A percentile compares a stretch with the other conserved stretches of the same genome.
phyloP scores from a whole-genome alignment of 2,797 vertebrate genomes.

The Decapterus maruadsi region DNA sequence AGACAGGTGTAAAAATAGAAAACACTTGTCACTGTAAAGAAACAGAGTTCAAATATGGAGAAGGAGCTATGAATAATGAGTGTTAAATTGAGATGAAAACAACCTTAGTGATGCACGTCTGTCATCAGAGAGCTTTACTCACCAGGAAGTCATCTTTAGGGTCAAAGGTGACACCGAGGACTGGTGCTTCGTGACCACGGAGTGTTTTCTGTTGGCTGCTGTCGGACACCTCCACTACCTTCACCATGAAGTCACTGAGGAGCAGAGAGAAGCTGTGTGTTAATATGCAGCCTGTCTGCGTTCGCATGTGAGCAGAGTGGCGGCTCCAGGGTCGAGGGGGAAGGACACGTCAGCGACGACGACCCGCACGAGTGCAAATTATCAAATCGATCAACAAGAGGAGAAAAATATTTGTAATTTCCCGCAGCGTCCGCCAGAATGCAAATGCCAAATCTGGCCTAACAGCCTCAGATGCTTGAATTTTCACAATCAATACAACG shows the following conservation, averaged over 20 bases:
- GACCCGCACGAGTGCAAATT: slow-evolving; percentile 28
- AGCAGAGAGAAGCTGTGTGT: slow-evolving; percentile 1
- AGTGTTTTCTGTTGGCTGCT: slow-evolving; percentile 95
- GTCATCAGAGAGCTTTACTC: slow-evolving; percentile 48
- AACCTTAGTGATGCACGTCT: neutral
- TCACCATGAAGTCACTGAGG: slow-evolving; percentile 95
- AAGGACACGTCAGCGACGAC: slow-evolving; percentile 7
- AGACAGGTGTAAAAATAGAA: no score
- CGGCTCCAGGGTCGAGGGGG: neutral
- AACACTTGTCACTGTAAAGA: no score
- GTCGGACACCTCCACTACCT: slow-evolving; percentile 93
- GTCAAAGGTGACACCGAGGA: slow-evolving; percentile 95
- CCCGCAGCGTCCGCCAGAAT: slow-evolving; percentile 5
- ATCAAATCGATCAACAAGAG: slow-evolving; percentile 42
- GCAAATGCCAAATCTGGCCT: slow-evolving; percentile 6
- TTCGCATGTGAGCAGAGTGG: neutral
- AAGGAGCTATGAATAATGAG: no score
- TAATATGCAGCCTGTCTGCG: neutral
- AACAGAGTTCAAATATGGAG: no score
- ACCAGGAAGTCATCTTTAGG: slow-evolving; percentile 93
- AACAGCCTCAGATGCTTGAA: slow-evolving; percentile 41
- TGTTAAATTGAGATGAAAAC: no score
- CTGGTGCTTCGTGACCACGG: slow-evolving; percentile 93
- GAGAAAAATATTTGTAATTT: slow-evolving; percentile 39
- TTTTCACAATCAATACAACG: slow-evolving; percentile 66